phyloP scores from a whole-genome alignment of 2,888 invertebrate species.

The Spodoptera littoralis region DNA sequence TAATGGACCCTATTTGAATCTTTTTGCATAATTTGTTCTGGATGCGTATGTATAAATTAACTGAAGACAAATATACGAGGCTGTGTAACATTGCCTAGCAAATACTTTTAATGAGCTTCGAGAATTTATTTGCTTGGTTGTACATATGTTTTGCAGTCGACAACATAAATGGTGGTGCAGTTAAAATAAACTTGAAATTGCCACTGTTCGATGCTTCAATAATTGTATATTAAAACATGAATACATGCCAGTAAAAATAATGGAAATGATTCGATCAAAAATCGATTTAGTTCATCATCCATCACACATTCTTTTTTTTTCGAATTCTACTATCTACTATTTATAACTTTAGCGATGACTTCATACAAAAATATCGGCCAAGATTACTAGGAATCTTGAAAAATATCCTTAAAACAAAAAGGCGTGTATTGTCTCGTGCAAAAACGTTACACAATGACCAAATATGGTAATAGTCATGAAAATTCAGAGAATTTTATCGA shows the following conservation, averaged over 20 bases:
- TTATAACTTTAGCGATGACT: neutral
- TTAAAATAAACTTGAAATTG: slow-evolving; percentile 8
- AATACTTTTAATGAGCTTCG: slow-evolving; percentile 46
- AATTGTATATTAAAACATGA: slow-evolving; percentile 1
- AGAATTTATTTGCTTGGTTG: slow-evolving; percentile 33
- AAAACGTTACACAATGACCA: neutral
- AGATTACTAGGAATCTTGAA: slow-evolving; percentile 2
- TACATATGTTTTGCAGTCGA: slow-evolving; percentile 21
- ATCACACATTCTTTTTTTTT: too few species aligned
- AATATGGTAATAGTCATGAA: slow-evolving; percentile 12
- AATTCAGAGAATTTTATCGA: slow-evolving; percentile 39
- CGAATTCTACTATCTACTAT: too few species aligned
- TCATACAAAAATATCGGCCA: slow-evolving; percentile 9
- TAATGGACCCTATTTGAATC: slow-evolving; percentile 49
- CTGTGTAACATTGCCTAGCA: slow-evolving; percentile 22
- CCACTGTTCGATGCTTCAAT: slow-evolving; percentile 10
- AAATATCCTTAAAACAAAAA: neutral
- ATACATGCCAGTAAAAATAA: too few species aligned
- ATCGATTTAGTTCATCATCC: neutral
- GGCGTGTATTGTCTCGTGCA: too few species aligned
- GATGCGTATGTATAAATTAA: slow-evolving; percentile 45
- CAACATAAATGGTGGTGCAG: slow-evolving; percentile 31
- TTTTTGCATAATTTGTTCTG: slow-evolving; percentile 54
- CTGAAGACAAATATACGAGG: slow-evolving; percentile 44
- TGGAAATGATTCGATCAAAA: neutral